These are phyloP conservation scores for Pseudachorutes palmiensis DNA, from an alignment of 1,140 invertebrate species.

Conservation along the genomic window DNA sequence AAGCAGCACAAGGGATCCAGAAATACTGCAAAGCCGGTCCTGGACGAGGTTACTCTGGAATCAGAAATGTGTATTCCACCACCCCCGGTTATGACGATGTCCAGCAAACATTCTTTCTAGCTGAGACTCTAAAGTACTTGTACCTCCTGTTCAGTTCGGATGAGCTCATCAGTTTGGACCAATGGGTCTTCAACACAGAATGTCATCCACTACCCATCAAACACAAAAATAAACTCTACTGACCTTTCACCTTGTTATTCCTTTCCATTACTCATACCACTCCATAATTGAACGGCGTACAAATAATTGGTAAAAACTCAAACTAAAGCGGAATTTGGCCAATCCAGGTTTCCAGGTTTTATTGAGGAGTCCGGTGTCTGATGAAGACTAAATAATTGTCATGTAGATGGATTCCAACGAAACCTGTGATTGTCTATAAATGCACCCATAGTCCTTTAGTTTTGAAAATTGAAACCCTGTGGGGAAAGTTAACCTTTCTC, in stretches of 20 bases:
- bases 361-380: not conserved
- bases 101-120: slow-evolving; percentile 96
- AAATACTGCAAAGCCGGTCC: slow-evolving; percentile 46
- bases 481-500: not conserved
- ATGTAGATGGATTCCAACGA: too few relatives aligned
- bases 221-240: slow-evolving; percentile 62
- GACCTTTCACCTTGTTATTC: not conserved
- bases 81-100: slow-evolving; percentile 86
- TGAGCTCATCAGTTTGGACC: slow-evolving; percentile 59
- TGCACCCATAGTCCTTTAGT: too few relatives aligned
- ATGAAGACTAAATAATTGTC: too few relatives aligned
- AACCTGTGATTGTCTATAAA: too few relatives aligned
- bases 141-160: slow-evolving; percentile 59
- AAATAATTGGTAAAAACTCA: not conserved
- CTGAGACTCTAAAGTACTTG: slow-evolving; percentile 90
- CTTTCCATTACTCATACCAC: not conserved
- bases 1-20: slow-evolving; percentile 52
- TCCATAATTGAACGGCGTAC: not conserved
- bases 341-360: not conserved
- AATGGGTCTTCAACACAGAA: slow-evolving; percentile 98
- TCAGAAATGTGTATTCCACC: slow-evolving; percentile 84
- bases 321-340: not conserved
- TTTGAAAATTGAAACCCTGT: too few relatives aligned
- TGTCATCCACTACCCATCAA: slow-evolving; percentile 91
- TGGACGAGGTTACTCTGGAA: slow-evolving; percentile 73